Base-by-base conservation (phyloP, 2,797 vertebrate genomes). In the Schizothorax lantsangensis region DNA sequence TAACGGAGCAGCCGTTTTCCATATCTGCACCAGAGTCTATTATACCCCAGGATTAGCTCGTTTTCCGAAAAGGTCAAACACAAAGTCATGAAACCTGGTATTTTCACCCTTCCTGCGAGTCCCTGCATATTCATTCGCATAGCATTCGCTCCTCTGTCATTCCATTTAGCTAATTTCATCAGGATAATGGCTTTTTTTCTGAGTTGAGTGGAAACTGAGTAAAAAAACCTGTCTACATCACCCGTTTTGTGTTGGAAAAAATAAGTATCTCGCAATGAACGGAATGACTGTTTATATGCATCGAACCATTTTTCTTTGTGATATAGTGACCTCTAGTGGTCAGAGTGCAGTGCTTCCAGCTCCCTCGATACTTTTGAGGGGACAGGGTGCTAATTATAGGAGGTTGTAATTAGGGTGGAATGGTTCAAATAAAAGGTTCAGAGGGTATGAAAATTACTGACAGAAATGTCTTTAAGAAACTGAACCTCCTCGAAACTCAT, bases 21-120 rank as follows among this genome's bases (percentile, higher is more conserved):
- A 97, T 97, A 97, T 98, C 97, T 97, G 96, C 95, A 95, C 93
- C 92, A 94, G 96, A 97, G 96, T 97, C 97, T 97, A 97, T 99
- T 98, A 97, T 97, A 97, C 96, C 94, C 95, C 95, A 94, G 97
- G 97, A 98, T 99, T 98, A 98, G 97, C 97, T 97, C 97, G 95
- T 96, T 96, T 96, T 96, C 95, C 94, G 95, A 96, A 98, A 98
- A 98, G 98, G 98, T 98, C 98, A 97, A 95, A 95, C 96, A 95
- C 97, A 98, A 98, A 98, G 97, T 98, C 98, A 97, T 95, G 95
- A 96, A 97, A 96, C 95, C 96, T 95, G 95, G 94, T 95, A 93
- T 95, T 94, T 94, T 95, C 94, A 94, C 91, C 92, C 92, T 95
- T 93, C 93, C 91, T 90, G 38, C 54, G 82, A 86, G 92, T 93